These are phyloP conservation scores for Hystrix cristata DNA, from an alignment of 2,113 vertebrate species.

Conservation along the genomic window DNA sequence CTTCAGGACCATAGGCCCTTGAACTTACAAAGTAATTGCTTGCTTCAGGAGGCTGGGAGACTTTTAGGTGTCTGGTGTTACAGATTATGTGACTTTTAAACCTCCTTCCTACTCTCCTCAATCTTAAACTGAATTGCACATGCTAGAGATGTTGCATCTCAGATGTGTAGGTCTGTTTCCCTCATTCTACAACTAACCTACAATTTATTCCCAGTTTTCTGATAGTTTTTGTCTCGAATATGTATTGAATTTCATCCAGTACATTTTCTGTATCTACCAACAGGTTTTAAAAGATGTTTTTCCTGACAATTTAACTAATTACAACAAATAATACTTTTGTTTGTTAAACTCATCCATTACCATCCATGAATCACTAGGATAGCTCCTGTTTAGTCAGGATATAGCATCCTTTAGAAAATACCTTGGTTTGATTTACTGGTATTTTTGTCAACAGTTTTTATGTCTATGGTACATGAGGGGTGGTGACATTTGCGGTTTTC, in stretches of 20 bases:
- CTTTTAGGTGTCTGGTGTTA: background rate
- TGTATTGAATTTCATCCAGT: background rate
- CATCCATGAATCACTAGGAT: background rate
- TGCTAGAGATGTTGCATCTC: background rate
- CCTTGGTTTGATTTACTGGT: background rate
- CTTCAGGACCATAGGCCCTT: background rate
- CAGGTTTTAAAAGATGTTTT: background rate
- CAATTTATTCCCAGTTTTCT: background rate
- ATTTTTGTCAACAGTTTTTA: slow-evolving; percentile 13
- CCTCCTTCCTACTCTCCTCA: background rate
- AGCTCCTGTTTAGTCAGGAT: background rate
- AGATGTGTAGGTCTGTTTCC: background rate
- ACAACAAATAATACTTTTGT: background rate
- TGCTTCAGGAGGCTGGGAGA: background rate
- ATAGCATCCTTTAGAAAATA: background rate
- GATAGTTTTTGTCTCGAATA: background rate
- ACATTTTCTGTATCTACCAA: background rate
- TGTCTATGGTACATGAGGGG: background rate
- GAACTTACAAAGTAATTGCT: background rate
- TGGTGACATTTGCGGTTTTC: background rate
- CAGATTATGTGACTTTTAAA: background rate
- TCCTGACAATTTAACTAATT: background rate
- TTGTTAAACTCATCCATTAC: background rate
- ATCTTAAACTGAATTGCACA: background rate
- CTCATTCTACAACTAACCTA: background rate